These are phyloP conservation scores for Bradypodion ventrale DNA, from an alignment of 2,797 vertebrate genomes.

Conservation along the genomic window DNA sequence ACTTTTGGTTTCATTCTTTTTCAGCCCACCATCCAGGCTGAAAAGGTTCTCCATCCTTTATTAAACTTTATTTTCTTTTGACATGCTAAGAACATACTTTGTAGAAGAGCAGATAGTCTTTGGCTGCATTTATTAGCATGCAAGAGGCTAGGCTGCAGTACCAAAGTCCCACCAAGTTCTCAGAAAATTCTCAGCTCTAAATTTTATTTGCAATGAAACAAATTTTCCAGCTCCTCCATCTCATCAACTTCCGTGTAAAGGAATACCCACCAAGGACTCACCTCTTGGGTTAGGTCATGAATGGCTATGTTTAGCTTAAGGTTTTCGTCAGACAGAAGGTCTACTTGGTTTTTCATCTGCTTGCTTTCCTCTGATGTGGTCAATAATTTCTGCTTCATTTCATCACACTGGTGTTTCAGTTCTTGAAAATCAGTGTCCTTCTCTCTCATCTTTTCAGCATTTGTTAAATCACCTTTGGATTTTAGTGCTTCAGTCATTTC, in stretches of 20 bases:
- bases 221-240: background rate
- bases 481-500: constrained; percentile 64
- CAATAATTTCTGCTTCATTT: constrained; percentile 56
- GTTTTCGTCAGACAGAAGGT: constrained; percentile 61
- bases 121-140: background rate
- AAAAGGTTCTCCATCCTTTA: too few species aligned
- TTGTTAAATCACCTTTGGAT: constrained; percentile 56
- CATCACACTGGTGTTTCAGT: constrained; percentile 53
- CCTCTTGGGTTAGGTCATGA: constrained; percentile 68
- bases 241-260: background rate
- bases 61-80: background rate
- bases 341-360: constrained; percentile 64
- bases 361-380: constrained; percentile 58
- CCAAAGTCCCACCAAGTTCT: background rate
- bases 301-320: constrained; percentile 57
- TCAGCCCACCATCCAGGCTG: too few species aligned
- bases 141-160: too few species aligned
- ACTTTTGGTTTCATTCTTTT: too few species aligned
- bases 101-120: background rate
- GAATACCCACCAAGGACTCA: constrained; percentile 56
- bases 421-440: constrained; percentile 50
- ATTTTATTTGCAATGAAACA: background rate
- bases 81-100: background rate
- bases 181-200: background rate
- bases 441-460: constrained; percentile 55